These are phyloP conservation scores for Brachycybe producta DNA, from an alignment of 2,888 invertebrate species.

Conservation along the genomic window DNA sequence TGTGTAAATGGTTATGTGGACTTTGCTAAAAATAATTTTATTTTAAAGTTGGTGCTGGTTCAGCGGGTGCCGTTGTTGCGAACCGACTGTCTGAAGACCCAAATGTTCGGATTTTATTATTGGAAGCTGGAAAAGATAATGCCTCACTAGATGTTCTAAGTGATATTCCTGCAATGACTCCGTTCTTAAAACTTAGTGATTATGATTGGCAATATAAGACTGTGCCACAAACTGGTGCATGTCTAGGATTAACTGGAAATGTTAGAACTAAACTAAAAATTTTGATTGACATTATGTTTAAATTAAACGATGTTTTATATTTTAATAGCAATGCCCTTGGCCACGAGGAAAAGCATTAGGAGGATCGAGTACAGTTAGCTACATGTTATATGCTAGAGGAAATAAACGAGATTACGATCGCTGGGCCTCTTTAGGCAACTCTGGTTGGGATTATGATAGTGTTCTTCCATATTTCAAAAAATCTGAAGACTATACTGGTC, in stretches of 20 bases:
- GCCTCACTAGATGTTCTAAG: too few relatives aligned
- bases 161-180: background rate
- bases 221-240: slow-evolving; percentile 2
- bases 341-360: slow-evolving; percentile 35
- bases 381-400: slow-evolving; percentile 39
- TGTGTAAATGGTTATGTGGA: too few relatives aligned
- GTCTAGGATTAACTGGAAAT: background rate
- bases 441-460: slow-evolving; percentile 37
- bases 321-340: slow-evolving; percentile 9
- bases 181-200: background rate
- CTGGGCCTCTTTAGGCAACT: slow-evolving; percentile 36
- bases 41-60: slow-evolving; percentile 18
- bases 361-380: slow-evolving; percentile 38
- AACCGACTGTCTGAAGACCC: slow-evolving; percentile 16
- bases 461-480: slow-evolving; percentile 37
- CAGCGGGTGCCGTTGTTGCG: slow-evolving; percentile 17
- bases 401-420: slow-evolving; percentile 36
- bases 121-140: slow-evolving; percentile 9
- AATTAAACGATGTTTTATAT: background rate
- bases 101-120: slow-evolving; percentile 29
- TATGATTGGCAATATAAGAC: slow-evolving; percentile 7
- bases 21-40: too few relatives aligned
- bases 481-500: slow-evolving; percentile 29
- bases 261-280: background rate
- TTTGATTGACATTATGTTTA: background rate